Evolutionary conservation across 2,113 vertebrate species (phyloP), one percentile per base, ranked within the genome.

Genomic region (Thymallus thymallus): DNA sequence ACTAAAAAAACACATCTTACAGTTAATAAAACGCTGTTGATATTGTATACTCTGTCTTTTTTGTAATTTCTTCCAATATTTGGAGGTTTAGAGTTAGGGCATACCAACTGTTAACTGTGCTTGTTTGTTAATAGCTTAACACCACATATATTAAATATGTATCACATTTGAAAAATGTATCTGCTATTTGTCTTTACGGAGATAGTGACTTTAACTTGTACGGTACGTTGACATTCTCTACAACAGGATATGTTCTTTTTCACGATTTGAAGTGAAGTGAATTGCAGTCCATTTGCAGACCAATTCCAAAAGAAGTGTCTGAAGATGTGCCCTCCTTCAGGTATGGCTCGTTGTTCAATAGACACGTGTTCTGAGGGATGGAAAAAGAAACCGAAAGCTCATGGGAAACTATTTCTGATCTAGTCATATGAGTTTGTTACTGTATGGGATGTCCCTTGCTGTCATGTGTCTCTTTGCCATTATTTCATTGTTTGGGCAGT

Each of bases 341-440:
- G 26, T 51, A 6, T 12, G 22, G 77, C 77, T 45, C 68, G 75
- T n/a, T 79, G 77, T 68, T 72, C 69, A n/a, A 30, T 75, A 1
- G 63, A 75, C 13, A 51, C 24, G 10, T 79, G 77, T 23, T 6
- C 22, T 41, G 30, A 75, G 6, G 63, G 22, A 26, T 12, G 48
- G 3, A 62, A 24, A 29, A 20, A 24, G 35, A 24, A 13, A 29
- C 22, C 18, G 0, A 4, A 75, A 32, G 1, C 35, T 1, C 12
- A 3, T 6, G 3, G 0, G 13, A 23, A 32, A 1, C 12, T 71
- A 18, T 13, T 16, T 3, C 51, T 7, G 26, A 64, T 13, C 60
- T 56, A 70, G 35, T 66, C 30, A 32, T 68, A 68, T 74, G 64
- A 64, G 24, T 26, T 1, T 30, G 30, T 22, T 10, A 62, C 60